Conservation (phyloP, 2,888 invertebrate genomes). For the Tachina lurida region DNA sequence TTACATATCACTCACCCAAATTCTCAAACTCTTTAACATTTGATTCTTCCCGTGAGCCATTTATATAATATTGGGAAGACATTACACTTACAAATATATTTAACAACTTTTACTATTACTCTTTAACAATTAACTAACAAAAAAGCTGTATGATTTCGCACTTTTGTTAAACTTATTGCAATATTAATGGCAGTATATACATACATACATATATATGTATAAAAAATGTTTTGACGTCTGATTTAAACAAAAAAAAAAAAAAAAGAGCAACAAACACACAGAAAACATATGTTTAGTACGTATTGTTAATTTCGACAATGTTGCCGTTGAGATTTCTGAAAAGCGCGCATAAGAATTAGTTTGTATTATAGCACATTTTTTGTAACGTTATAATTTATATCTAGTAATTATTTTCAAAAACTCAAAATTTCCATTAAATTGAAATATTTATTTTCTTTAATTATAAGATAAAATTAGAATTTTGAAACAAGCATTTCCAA, state of each 20-base stretch:
- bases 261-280: background rate
- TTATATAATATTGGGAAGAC: slow-evolving; percentile 75
- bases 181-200: background rate
- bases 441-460: too few species aligned
- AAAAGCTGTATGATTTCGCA: background rate
- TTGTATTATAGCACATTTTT: too few species aligned
- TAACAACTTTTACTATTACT: background rate
- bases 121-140: slow-evolving; percentile 7
- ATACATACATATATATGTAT: too few species aligned
- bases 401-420: too few species aligned
- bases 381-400: too few species aligned
- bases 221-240: background rate
- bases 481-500: background rate
- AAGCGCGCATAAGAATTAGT: background rate
- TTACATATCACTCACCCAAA: slow-evolving; percentile 75
- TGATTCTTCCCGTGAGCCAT: slow-evolving; percentile 77
- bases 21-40: slow-evolving; percentile 76
- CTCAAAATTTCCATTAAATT: too few species aligned
- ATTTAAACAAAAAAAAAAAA: background rate
- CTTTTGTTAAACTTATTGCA: slow-evolving; percentile 13
- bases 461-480: too few species aligned
- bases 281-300: slow-evolving; percentile 17
- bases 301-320: background rate
- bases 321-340: background rate
- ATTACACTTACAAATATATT: slow-evolving; percentile 25